A percentile compares a stretch with the other conserved stretches of the same genome.
Evolutionary conservation across 2,797 vertebrate genomes (phyloP).

Genomic region (Brotula barbata): DNA sequence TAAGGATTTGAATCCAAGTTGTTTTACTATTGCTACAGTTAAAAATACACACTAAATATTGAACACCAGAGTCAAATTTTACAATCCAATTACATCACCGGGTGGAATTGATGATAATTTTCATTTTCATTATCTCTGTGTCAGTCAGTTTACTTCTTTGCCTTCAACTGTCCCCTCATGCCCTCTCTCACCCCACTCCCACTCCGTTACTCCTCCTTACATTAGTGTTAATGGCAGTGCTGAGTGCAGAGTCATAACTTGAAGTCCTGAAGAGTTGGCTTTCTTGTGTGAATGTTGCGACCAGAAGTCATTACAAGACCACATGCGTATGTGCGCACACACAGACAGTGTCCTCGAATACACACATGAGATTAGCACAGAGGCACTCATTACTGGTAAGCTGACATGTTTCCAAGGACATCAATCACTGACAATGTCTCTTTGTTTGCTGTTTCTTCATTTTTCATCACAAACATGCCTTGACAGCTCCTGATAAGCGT

Average conservation of each 20-base stretch:
- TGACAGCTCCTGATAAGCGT: neutral
- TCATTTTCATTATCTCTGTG: too few species aligned
- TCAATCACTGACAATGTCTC: conserved; percentile 8
- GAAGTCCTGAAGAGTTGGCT: neutral
- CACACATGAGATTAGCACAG: neutral
- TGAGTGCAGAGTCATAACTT: conserved; percentile 25
- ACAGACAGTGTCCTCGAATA: neutral
- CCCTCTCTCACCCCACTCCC: conserved; percentile 1
- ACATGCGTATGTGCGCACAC: too few species aligned
- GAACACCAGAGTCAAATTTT: too few species aligned
- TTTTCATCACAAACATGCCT: neutral
- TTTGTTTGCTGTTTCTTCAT: conserved; percentile 8
- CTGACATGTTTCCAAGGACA: conserved; percentile 3
- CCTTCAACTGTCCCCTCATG: neutral
- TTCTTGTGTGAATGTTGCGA: too few species aligned
- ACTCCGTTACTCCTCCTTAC: conserved; percentile 23
- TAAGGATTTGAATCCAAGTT: too few species aligned
- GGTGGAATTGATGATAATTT: too few species aligned
- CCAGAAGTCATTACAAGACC: too few species aligned
- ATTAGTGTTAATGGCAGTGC: conserved; percentile 19
- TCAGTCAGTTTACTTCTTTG: neutral
- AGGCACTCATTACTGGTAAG: conserved; percentile 24
- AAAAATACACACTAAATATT: too few species aligned
- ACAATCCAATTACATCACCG: too few species aligned
- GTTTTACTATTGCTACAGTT: too few species aligned